These are phyloP conservation scores for Corynorhinus townsendii DNA, from an alignment of 2,113 vertebrate species.

Conservation along the genomic window DNA sequence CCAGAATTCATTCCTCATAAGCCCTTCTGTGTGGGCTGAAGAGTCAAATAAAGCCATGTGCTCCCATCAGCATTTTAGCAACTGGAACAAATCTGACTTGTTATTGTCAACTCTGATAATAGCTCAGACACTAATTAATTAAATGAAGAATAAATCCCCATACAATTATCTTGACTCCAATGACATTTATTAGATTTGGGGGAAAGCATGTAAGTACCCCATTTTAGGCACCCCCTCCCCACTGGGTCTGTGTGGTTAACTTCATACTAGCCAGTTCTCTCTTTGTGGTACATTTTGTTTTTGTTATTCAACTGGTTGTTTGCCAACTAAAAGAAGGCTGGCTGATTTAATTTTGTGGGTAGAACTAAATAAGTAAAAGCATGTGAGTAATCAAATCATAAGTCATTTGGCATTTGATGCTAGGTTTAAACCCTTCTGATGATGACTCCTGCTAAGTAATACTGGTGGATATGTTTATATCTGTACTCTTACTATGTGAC, in stretches of 20 bases:
- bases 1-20: conserved; percentile 42
- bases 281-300: neutral
- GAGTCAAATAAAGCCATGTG: conserved; percentile 59
- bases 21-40: conserved; percentile 44
- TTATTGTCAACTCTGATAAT: conserved; percentile 51
- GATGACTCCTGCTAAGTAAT: neutral
- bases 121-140: conserved; percentile 57
- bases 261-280: neutral
- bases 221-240: neutral
- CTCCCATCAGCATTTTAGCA: conserved; percentile 60
- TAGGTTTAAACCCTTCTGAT: neutral
- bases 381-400: neutral
- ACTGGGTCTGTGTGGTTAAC: neutral
- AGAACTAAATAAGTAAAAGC: neutral
- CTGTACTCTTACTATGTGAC: fast-evolving
- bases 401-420: neutral
- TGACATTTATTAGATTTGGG: conserved; percentile 33
- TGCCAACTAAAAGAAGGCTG: neutral
- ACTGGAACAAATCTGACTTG: conserved; percentile 44
- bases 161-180: neutral
- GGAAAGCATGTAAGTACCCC: neutral
- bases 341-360: neutral
- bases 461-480: fast-evolving
- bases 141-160: conserved; percentile 46
- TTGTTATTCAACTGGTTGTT: neutral